Conservation (phyloP, 2,888 invertebrate genomes). For the Drosophila paranaensis region DNA sequence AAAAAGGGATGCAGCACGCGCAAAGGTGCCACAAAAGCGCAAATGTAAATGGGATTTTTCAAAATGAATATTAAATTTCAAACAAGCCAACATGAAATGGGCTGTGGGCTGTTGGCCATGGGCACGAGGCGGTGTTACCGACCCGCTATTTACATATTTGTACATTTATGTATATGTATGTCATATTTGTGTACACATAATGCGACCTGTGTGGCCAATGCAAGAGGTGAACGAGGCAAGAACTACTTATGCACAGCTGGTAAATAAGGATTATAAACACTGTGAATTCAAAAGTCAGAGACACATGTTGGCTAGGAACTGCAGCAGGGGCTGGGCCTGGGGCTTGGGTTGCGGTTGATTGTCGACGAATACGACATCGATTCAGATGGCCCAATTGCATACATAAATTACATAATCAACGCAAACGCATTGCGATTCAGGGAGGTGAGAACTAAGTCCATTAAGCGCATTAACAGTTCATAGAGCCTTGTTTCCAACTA, state of each 20-base stretch:
- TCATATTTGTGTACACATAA: slow-evolving; percentile 19
- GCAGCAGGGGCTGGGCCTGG: too few species aligned
- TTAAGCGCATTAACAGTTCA: neutral
- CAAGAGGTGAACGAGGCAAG: neutral
- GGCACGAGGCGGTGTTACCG: slow-evolving; percentile 20
- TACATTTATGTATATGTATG: slow-evolving; percentile 12
- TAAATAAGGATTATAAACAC: slow-evolving; percentile 20
- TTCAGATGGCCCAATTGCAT: neutral
- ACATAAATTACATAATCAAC: too few species aligned
- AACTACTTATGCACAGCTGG: neutral
- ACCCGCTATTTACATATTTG: slow-evolving; percentile 51
- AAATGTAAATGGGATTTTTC: slow-evolving; percentile 71
- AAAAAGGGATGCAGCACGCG: slow-evolving; percentile 20
- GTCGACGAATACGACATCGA: slow-evolving; percentile 1
- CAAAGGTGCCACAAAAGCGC: slow-evolving; percentile 64
- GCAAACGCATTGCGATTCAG: neutral
- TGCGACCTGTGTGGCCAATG: slow-evolving; percentile 4
- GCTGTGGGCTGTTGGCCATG: neutral
- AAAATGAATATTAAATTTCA: slow-evolving; percentile 76
- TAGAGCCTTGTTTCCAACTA: neutral
- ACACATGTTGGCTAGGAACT: neutral
- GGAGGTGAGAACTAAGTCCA: neutral
- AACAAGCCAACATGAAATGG: slow-evolving; percentile 6
- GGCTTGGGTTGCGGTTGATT: neutral
- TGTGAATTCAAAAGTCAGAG: slow-evolving; percentile 17